phyloP scores from a whole-genome alignment of 2,888 invertebrate species.

The Drosophila robusta region DNA sequence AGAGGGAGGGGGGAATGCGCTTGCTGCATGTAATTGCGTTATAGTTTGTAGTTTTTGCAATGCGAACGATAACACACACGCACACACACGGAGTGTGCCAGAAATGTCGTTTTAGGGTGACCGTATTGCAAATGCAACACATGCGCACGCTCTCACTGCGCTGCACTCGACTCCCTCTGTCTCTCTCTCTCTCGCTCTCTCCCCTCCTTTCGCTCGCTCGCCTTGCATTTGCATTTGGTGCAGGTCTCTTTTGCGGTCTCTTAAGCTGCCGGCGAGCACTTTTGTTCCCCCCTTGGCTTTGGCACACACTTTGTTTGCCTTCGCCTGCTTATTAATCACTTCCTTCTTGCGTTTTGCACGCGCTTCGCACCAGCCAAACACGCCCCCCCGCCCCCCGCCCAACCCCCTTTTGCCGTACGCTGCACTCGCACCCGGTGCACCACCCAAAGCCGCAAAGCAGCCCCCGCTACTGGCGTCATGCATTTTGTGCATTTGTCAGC shows the following conservation, averaged over 20 bases:
- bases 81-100: constrained; percentile 18
- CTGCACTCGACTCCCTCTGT: constrained; percentile 5
- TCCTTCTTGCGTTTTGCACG: constrained; percentile 64
- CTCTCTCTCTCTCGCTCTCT: background rate
- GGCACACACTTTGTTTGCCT: constrained; percentile 45
- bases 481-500: constrained; percentile 65
- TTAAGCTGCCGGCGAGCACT: constrained; percentile 48
- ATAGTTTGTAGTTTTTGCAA: constrained; percentile 67
- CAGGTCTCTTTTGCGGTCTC: constrained; percentile 49
- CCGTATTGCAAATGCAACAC: constrained; percentile 47
- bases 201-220: background rate
- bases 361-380: constrained; percentile 29
- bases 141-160: constrained; percentile 72
- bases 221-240: constrained; percentile 25
- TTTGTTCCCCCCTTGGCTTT: constrained; percentile 19
- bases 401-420: no score
- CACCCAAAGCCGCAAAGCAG: constrained; percentile 1
- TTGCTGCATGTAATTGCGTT: constrained; percentile 70
- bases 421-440: background rate
- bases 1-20: background rate
- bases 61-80: constrained; percentile 65
- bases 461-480: constrained; percentile 41
- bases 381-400: background rate
- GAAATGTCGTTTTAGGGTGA: constrained; percentile 59
- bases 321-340: constrained; percentile 70